Percentiles rank a stretch among this genome's conserved stretches.
Evolutionary conservation across 1,140 invertebrate genomes (phyloP).

Genomic region (Plectrocnemia conspersa): DNA sequence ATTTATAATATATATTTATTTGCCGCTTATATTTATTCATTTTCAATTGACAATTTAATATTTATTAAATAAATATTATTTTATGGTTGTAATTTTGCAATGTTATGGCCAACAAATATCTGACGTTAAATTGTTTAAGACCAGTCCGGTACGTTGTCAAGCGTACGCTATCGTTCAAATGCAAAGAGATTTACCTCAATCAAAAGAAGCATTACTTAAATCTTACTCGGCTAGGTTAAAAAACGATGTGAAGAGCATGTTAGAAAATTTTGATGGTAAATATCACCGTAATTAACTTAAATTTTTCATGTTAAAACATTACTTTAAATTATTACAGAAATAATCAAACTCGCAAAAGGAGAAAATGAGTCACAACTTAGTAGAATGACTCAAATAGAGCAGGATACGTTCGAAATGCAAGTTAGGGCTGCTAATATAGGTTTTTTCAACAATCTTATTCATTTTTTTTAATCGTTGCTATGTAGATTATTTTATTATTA

Average conservation of each 20-base stretch:
- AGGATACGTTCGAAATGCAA: slow-evolving; percentile 96
- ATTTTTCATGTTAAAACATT: not conserved
- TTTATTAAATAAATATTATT: no score
- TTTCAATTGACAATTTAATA: no score
- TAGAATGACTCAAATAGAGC: slow-evolving; percentile 85
- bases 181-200: slow-evolving; percentile 72
- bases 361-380: slow-evolving; percentile 86
- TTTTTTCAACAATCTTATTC: slow-evolving; percentile 43
- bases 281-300: not conserved
- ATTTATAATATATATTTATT: no score
- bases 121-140: no score
- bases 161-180: slow-evolving; percentile 28
- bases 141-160: no score
- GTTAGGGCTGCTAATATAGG: slow-evolving; percentile 90
- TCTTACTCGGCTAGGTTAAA: slow-evolving; percentile 89
- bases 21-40: no score
- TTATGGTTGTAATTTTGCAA: no score
- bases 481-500: slow-evolving; percentile 12
- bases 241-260: slow-evolving; percentile 94
- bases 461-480: not conserved
- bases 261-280: slow-evolving; percentile 91
- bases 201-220: slow-evolving; percentile 90
- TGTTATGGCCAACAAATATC: no score
- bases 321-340: slow-evolving; percentile 63
- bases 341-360: slow-evolving; percentile 88